Percentiles rank a stretch among this genome's conserved stretches.
phyloP scores from a whole-genome alignment of 2,888 invertebrate species.

The Rotaria macrura region DNA sequence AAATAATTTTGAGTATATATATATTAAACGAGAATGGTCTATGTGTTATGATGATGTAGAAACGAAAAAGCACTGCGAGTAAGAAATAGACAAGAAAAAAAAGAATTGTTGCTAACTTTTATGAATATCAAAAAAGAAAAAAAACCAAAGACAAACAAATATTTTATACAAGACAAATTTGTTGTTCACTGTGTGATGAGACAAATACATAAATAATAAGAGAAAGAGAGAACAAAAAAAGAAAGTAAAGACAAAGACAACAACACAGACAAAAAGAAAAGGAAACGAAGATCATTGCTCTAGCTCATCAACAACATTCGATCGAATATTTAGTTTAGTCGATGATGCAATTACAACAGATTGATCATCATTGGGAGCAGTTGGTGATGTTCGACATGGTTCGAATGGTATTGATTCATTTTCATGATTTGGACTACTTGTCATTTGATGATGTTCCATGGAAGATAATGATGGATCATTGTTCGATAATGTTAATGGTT shows the following conservation, averaged over 20 bases:
- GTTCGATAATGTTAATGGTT: neutral
- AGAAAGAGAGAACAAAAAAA: neutral
- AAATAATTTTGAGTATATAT: neutral
- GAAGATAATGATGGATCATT: neutral
- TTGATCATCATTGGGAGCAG: neutral
- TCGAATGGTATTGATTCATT: neutral
- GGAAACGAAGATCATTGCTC: neutral
- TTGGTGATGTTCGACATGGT: neutral
- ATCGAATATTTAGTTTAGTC: neutral
- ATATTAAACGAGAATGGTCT: slow-evolving; percentile 15
- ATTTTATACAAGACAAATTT: neutral
- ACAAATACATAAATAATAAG: neutral
- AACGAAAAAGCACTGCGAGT: neutral
- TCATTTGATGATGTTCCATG: neutral
- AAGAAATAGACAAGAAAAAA: neutral
- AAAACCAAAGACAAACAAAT: neutral
- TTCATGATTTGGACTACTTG: neutral
- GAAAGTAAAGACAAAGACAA: neutral
- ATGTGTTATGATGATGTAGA: neutral
- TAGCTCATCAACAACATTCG: neutral
- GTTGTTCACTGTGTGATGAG: slow-evolving; percentile 15
- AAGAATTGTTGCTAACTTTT: slow-evolving; percentile 3
- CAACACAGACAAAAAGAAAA: neutral
- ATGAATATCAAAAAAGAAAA: neutral
- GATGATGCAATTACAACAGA: neutral